Percentiles rank a stretch among this genome's conserved stretches.
These are phyloP conservation scores for Lophius piscatorius DNA, from an alignment of 2,113 vertebrate genomes.

Conservation along the genomic window DNA sequence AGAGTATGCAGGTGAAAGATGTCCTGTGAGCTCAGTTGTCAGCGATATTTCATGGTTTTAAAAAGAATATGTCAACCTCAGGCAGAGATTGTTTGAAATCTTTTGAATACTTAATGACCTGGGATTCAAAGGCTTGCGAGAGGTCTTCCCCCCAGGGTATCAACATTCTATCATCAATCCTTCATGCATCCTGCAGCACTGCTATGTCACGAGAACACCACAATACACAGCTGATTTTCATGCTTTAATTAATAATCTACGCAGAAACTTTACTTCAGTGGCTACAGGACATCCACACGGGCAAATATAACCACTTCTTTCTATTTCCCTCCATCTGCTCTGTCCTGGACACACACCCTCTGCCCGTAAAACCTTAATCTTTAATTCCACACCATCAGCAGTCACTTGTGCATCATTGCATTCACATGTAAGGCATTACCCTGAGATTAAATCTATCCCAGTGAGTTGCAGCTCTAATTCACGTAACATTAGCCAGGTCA, in stretches of 20 bases:
- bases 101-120: slow-evolving; percentile 11
- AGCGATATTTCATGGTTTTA: slow-evolving; percentile 11
- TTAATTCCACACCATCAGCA: slow-evolving; percentile 13
- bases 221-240: slow-evolving; percentile 54
- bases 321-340: slow-evolving; percentile 10
- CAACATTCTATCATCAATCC: slow-evolving; percentile 27
- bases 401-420: slow-evolving; percentile 1
- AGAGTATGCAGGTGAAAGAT: not conserved
- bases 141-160: slow-evolving; percentile 21
- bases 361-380: slow-evolving; percentile 9
- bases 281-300: slow-evolving; percentile 40
- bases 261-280: slow-evolving; percentile 78
- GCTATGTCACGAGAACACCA: slow-evolving; percentile 38
- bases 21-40: not conserved
- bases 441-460: no score
- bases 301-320: slow-evolving; percentile 46
- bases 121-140: slow-evolving; percentile 18
- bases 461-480: not conserved
- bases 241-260: slow-evolving; percentile 70
- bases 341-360: slow-evolving; percentile 2
- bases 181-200: slow-evolving; percentile 38
- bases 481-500: slow-evolving; percentile 1
- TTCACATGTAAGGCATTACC: no score
- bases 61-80: not conserved
- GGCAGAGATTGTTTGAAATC: slow-evolving; percentile 11